Evolutionary conservation across 2,888 invertebrate species (phyloP), one percentile per base, ranked within the genome.

Genomic region (Ganaspis brasiliensis): DNA sequence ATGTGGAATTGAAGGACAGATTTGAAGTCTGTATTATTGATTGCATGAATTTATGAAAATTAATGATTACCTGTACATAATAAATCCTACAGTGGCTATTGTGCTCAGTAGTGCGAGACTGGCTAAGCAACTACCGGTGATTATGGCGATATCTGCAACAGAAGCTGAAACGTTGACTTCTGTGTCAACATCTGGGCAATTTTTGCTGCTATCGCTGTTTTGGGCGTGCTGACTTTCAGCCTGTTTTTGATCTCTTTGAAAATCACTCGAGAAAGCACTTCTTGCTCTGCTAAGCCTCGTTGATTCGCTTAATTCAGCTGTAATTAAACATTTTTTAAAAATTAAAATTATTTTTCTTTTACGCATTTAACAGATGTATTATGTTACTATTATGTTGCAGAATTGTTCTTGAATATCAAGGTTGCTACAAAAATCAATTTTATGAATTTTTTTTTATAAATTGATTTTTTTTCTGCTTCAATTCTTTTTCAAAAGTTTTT

Each of bases 41-140:
- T n/a, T n/a, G n/a, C n/a, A n/a, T n/a, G n/a, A n/a, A n/a, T n/a
- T n/a, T n/a, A n/a, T n/a, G n/a, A n/a, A 31, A 45, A n/a, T 0
- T 9, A 10, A 26, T 79, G 63, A 75, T 85, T 81, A 90, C 90
- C 91, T 90, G 83, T 91, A 91, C 89, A 90, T 89, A 79, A 91
- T 86, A 77, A 90, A 91, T 72, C 90, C 90, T 40, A 91, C 83
- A 77, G 90, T 91, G 26, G 87, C 90, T 81, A 90, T 87, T 52
- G 89, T 89, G 77, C 89, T 89, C 56, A 91, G 82, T 37, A 91
- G 63, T 63, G 90, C 85, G 16, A 90, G 82, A 35, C 89, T 87
- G 52, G 90, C 90, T 67, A 91, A 80, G 74, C 90, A 90, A 78
- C 90, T 89, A 78, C 90, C 89, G 52, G 89, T 90, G 78, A 91